These are phyloP conservation scores for Bombus confusus DNA, from an alignment of 1,140 invertebrate species.

Conservation along the genomic window DNA sequence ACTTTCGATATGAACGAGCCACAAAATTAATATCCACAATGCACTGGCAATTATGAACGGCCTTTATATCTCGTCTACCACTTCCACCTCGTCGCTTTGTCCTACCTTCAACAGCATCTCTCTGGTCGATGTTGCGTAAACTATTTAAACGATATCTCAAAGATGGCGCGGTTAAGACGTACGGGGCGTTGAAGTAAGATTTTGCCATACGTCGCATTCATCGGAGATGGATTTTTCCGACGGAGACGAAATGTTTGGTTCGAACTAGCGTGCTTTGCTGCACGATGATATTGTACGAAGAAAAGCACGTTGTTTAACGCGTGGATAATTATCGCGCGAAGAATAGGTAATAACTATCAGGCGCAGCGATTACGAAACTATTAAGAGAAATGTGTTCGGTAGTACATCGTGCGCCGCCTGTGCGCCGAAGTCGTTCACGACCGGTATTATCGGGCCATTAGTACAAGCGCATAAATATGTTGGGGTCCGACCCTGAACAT, in stretches of 20 bases:
- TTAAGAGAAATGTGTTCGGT: constrained; percentile 59
- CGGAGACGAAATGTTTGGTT: no score
- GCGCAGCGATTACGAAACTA: constrained; percentile 7
- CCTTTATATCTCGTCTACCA: constrained; percentile 64
- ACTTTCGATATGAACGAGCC: constrained; percentile 81
- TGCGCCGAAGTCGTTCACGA: constrained; percentile 25
- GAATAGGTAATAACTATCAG: neutral
- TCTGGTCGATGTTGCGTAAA: constrained; percentile 39
- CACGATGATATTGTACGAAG: constrained; percentile 43
- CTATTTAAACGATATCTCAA: constrained; percentile 36
- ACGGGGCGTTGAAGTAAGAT: no score
- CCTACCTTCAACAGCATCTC: neutral
- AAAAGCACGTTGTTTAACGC: neutral
- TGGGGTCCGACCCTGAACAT: constrained; percentile 48
- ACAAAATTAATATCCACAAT: constrained; percentile 82
- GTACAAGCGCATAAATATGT: constrained; percentile 67
- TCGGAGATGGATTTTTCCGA: no score
- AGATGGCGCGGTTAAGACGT: no score
- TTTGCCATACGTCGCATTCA: no score
- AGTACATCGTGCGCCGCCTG: constrained; percentile 26
- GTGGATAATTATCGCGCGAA: neutral
- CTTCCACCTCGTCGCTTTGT: constrained; percentile 31
- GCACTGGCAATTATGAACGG: constrained; percentile 79
- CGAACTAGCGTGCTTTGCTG: no score
- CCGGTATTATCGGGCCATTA: constrained; percentile 69